Evolutionary conservation across 30 jellyfish, hydroid and myxozoan genomes (phyloP), one percentile per base, ranked within the genome.

Genomic region (Clytia hemisphaerica): DNA sequence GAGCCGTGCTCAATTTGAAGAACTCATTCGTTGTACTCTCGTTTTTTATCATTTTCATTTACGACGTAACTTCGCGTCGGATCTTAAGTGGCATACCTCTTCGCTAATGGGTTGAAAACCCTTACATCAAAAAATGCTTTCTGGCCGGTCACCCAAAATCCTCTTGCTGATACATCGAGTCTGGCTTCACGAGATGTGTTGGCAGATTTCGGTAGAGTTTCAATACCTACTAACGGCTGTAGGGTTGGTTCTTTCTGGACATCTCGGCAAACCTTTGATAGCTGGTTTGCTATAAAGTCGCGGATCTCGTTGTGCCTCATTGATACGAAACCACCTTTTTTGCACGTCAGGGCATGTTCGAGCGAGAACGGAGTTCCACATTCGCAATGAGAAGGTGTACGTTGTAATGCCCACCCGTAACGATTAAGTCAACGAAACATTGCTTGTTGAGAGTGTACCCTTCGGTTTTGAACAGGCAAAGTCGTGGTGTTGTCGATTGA

Each of bases 181-280:
- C 72, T 26, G 25, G 72, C 72, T 16, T 58, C 72, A 30, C 12
- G 55, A 25, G 55, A 25, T 58, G 15, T 54, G 30, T 58, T 58
- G 25, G 72, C 72, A 58, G 40, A 22, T 49, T 10, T 30, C 15
- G 53, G 72, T 21, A 58, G 50, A 30, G 25, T 25, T 21, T 58
- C 72, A n/a, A n/a, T n/a, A 14, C 72, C 72, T 15, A 54, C 30
- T 58, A 58, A 14, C 72, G 72, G 72, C 50, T 58, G 72, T 30
- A 50, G 64, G 21, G 19, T 27, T 50, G 64, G 64, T n/a, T 50
- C 64, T 5, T n/a, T 32, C 25, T 50, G 25, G 40, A 58, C 72
- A 58, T 58, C 72, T 22, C 30, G 21, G 72, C 30, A 58, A 21
- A 30, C 53, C 30, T 58, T 54, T 21, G 25, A 15, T 21, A 58